These are phyloP conservation scores for Grantiella picta DNA, from an alignment of 2,113 vertebrate species.

Conservation along the genomic window DNA sequence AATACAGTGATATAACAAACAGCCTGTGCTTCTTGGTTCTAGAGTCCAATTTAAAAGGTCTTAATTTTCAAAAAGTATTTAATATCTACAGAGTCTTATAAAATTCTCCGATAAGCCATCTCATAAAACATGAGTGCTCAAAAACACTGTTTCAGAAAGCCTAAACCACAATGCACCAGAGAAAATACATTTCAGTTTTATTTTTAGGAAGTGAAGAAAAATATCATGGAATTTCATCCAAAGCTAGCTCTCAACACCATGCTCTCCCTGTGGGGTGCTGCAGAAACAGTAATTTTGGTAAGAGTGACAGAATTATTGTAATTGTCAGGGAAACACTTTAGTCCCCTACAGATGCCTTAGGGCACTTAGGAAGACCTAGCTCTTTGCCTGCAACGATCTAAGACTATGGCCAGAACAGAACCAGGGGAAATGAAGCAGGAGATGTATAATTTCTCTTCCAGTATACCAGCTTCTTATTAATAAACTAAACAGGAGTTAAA, in stretches of 20 bases:
- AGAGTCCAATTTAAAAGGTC: neutral
- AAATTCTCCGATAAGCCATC: neutral
- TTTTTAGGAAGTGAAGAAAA: slow-evolving; percentile 11
- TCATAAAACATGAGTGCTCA: neutral
- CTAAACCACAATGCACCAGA: neutral
- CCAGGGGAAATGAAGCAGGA: neutral
- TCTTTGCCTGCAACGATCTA: neutral
- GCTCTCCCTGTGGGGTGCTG: neutral
- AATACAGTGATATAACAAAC: neutral
- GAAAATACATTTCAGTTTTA: neutral
- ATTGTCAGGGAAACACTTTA: neutral
- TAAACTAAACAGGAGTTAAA: neutral
- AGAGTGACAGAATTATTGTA: slow-evolving; percentile 2
- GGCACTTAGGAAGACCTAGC: neutral
- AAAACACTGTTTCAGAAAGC: neutral
- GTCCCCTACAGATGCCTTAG: neutral
- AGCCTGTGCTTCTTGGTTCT: neutral
- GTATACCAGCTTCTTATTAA: neutral
- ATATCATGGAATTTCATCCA: neutral
- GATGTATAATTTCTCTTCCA: neutral
- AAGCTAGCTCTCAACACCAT: neutral
- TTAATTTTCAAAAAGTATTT: neutral
- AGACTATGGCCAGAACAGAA: neutral
- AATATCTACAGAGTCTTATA: neutral
- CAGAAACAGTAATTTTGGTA: neutral